Conservation (phyloP, 2,888 invertebrate species). For the Xanthorhoe spadicearia region DNA sequence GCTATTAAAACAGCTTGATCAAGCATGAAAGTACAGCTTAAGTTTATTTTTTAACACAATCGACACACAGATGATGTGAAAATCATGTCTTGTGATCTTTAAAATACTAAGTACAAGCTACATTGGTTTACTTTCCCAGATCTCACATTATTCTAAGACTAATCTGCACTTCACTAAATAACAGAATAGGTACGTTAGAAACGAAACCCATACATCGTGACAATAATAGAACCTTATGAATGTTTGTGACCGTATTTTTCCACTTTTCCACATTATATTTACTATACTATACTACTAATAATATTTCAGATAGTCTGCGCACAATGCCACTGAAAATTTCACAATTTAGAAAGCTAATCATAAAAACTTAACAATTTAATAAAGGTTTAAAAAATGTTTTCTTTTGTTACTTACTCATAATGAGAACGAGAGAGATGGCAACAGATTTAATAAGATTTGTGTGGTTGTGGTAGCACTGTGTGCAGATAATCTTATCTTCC, state of each 20-base stretch:
- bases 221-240: constrained; percentile 71
- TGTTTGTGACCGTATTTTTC: constrained; percentile 70
- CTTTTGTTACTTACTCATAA: too few species aligned
- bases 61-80: too few species aligned
- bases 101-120: background rate
- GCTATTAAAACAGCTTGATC: too few species aligned
- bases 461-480: constrained; percentile 5
- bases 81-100: too few species aligned
- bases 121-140: background rate
- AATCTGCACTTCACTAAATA: constrained; percentile 15
- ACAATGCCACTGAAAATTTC: constrained; percentile 5
- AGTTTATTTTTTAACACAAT: too few species aligned
- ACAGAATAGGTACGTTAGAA: constrained; percentile 31
- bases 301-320: constrained; percentile 5
- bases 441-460: too few species aligned
- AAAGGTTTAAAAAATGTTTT: too few species aligned
- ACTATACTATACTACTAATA: constrained; percentile 11
- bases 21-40: too few species aligned
- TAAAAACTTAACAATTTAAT: too few species aligned
- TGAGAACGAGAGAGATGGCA: too few species aligned
- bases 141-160: constrained; percentile 2
- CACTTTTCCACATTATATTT: constrained; percentile 71
- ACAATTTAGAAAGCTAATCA: too few species aligned
- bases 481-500: constrained; percentile 31
- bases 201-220: constrained; percentile 58